phyloP scores from a whole-genome alignment of 2,888 invertebrate genomes.

The Pterostichus madidus region DNA sequence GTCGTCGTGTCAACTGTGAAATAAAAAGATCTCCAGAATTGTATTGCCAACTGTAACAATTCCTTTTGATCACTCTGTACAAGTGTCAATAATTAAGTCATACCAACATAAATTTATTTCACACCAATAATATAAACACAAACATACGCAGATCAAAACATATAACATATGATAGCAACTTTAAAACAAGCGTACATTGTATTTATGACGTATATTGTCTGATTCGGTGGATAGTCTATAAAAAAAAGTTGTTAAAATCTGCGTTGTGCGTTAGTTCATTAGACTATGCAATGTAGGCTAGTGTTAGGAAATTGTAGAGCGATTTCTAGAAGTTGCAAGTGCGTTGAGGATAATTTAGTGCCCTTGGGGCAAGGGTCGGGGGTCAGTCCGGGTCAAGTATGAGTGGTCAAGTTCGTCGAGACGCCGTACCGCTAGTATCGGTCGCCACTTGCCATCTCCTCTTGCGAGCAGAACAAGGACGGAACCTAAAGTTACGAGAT shows the following conservation, averaged over 20 bases:
- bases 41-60: too few relatives aligned
- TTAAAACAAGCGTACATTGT: too few relatives aligned
- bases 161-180: too few relatives aligned
- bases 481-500: slow-evolving; percentile 57
- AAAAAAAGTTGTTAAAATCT: background rate
- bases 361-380: slow-evolving; percentile 58
- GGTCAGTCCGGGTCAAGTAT: slow-evolving; percentile 65
- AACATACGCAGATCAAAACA: too few relatives aligned
- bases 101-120: too few relatives aligned
- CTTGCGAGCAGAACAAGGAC: slow-evolving; percentile 42
- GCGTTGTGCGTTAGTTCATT: background rate
- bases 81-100: too few relatives aligned
- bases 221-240: too few relatives aligned
- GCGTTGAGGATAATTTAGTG: slow-evolving; percentile 54
- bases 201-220: too few relatives aligned
- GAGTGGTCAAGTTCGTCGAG: slow-evolving; percentile 63
- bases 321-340: slow-evolving; percentile 20
- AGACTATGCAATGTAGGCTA: background rate
- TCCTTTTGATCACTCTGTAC: too few relatives aligned
- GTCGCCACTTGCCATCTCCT: slow-evolving; percentile 10
- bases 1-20: too few relatives aligned
- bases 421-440: slow-evolving; percentile 48
- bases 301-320: background rate
- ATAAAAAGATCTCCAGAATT: too few relatives aligned
- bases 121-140: too few relatives aligned